These are phyloP conservation scores for Pocillopora meandrina DNA, from an alignment of 92 coral and sea anemone species.

Conservation along the genomic window DNA sequence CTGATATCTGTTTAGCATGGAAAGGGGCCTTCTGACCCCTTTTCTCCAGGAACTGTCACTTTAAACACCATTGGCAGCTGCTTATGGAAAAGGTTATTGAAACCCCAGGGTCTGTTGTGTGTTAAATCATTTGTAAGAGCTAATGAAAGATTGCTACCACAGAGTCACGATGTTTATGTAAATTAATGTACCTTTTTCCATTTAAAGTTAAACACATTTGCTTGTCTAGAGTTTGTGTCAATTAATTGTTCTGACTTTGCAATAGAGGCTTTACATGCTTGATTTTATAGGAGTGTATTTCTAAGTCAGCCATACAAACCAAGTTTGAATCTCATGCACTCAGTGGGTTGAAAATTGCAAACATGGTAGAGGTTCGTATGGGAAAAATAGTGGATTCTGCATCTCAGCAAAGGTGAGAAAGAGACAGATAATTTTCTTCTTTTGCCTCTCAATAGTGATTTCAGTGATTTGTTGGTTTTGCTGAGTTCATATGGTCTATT, in stretches of 20 bases:
- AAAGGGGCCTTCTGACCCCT: no score
- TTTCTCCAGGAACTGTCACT: no score
- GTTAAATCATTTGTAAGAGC: no score
- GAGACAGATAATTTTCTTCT: neutral
- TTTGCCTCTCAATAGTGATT: neutral
- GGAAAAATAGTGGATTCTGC: conserved; percentile 89
- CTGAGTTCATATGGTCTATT: neutral
- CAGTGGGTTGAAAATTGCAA: conserved; percentile 78
- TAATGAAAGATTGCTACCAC: no score
- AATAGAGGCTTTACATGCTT: neutral
- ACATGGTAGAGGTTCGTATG: conserved; percentile 70
- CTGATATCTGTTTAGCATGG: no score
- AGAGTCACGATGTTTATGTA: no score
- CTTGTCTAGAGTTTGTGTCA: neutral
- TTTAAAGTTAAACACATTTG: no score
- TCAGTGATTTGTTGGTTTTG: neutral
- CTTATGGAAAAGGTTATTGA: no score
- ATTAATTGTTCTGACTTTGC: no score
- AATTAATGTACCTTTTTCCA: neutral
- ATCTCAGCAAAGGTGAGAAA: conserved; percentile 79
- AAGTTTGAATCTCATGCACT: conserved; percentile 99
- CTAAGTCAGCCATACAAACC: conserved; percentile 96
- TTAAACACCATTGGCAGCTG: no score
- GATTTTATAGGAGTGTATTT: conserved; percentile 84
- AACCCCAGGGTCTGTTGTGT: no score